Evolutionary conservation across 1,140 invertebrate genomes (phyloP).

Genomic region (Brachionus manjavacas): DNA sequence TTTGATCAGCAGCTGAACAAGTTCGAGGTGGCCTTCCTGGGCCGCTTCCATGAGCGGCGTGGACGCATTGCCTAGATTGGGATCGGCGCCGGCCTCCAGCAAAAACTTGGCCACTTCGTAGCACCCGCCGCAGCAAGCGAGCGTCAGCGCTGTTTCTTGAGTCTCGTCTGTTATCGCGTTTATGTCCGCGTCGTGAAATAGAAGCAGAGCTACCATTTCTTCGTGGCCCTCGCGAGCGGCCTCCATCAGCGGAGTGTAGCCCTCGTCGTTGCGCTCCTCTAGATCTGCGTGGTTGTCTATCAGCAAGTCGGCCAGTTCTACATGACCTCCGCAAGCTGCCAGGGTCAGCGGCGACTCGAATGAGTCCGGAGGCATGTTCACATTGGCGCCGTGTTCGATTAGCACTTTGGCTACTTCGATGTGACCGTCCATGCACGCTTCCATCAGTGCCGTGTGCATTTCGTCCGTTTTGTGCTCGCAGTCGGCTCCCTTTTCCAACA

Average conservation of each 20-base stretch:
- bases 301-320: conserved; percentile 82
- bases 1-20: conserved; percentile 65
- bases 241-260: conserved; percentile 94
- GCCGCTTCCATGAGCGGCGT: conserved; percentile 96
- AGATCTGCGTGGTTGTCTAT: conserved; percentile 95
- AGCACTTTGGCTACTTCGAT: conserved; percentile 60
- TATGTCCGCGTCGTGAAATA: conserved; percentile 90
- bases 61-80: conserved; percentile 78
- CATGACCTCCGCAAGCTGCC: conserved; percentile 95
- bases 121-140: conserved; percentile 94
- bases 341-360: conserved; percentile 97
- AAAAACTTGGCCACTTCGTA: conserved; percentile 94
- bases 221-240: conserved; percentile 95
- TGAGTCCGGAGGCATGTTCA: conserved; percentile 67
- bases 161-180: conserved; percentile 96
- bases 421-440: conserved; percentile 99
- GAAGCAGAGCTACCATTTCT: conserved; percentile 88
- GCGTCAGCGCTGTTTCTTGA: conserved; percentile 90
- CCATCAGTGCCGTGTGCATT: conserved; percentile 99
- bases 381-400: conserved; percentile 71
- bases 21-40: conserved; percentile 89
- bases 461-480: conserved; percentile 86
- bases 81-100: conserved; percentile 87
- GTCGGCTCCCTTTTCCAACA: conserved; percentile 57
- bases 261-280: conserved; percentile 97